These are phyloP conservation scores for Gnatocerus cornutus DNA, from an alignment of 2,888 invertebrate species.

Conservation along the genomic window DNA sequence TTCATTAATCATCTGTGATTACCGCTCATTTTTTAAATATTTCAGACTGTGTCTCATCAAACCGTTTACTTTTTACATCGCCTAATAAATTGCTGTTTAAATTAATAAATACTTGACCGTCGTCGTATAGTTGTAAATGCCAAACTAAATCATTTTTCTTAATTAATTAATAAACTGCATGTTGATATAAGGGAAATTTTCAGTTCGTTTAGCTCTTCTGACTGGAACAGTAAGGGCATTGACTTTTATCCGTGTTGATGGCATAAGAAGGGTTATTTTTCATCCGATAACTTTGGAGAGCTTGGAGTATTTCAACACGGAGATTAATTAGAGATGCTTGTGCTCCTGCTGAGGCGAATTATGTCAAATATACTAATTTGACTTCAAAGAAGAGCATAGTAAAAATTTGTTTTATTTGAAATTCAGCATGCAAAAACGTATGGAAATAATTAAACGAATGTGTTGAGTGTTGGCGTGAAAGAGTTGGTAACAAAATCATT, in stretches of 20 bases:
- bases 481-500: too few relatives aligned
- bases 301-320: constrained; percentile 6
- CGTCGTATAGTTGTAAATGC: constrained; percentile 28
- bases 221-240: constrained; percentile 19
- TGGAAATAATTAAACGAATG: too few relatives aligned
- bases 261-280: constrained; percentile 14
- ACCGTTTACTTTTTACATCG: constrained; percentile 43
- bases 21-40: constrained; percentile 43
- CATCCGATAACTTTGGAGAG: constrained; percentile 3
- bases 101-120: constrained; percentile 35
- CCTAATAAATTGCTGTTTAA: constrained; percentile 40
- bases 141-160: constrained; percentile 28
- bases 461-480: too few relatives aligned
- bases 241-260: constrained; percentile 25
- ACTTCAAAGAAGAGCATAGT: constrained; percentile 2
- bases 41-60: constrained; percentile 44
- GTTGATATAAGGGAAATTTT: constrained; percentile 6
- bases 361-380: constrained; percentile 23
- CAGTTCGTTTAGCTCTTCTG: constrained; percentile 1
- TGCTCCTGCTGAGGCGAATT: constrained; percentile 8
- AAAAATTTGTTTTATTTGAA: neutral
- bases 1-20: constrained; percentile 51
- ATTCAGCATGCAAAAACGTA: too few relatives aligned
- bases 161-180: constrained; percentile 13
- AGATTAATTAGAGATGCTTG: constrained; percentile 21